These are phyloP conservation scores for Sisor rabdophorus DNA, from an alignment of 2,113 vertebrate species.

Conservation along the genomic window DNA sequence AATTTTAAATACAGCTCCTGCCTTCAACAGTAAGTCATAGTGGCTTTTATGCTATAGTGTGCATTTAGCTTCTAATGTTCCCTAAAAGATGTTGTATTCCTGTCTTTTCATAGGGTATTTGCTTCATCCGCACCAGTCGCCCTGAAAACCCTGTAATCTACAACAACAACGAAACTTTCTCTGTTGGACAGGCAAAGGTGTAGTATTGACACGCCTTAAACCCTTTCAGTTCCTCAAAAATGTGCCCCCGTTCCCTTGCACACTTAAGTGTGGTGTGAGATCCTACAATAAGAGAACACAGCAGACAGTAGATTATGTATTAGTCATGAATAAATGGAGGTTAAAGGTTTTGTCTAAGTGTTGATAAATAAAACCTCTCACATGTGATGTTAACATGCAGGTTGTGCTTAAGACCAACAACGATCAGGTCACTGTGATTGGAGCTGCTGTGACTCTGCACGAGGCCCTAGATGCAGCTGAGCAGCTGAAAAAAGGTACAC, in stretches of 20 bases:
- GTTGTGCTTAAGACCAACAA: slow-evolving; percentile 85
- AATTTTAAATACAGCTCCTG: too few relatives aligned
- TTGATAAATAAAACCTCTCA: not conserved
- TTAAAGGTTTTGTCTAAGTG: not conserved
- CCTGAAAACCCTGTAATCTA: slow-evolving; percentile 87
- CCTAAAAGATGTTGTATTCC: not conserved
- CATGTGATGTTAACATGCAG: slow-evolving; percentile 58
- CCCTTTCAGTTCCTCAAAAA: too few relatives aligned
- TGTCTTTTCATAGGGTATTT: slow-evolving; percentile 76
- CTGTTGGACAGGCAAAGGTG: slow-evolving; percentile 91
- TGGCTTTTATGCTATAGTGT: too few relatives aligned
- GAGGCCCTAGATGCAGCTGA: slow-evolving; percentile 88
- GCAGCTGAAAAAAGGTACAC: slow-evolving; percentile 83
- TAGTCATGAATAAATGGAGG: not conserved
- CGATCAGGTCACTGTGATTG: slow-evolving; percentile 88
- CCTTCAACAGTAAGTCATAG: too few relatives aligned
- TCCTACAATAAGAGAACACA: not conserved
- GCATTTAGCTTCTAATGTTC: not conserved
- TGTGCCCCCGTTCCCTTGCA: too few relatives aligned
- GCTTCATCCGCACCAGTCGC: slow-evolving; percentile 92
- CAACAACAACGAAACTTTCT: slow-evolving; percentile 87
- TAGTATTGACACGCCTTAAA: too few relatives aligned
- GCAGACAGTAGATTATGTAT: not conserved
- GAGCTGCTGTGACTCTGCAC: slow-evolving; percentile 86
- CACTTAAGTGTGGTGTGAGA: too few relatives aligned